phyloP scores from a whole-genome alignment of 2,797 vertebrate genomes.

The Octomys mimax region DNA sequence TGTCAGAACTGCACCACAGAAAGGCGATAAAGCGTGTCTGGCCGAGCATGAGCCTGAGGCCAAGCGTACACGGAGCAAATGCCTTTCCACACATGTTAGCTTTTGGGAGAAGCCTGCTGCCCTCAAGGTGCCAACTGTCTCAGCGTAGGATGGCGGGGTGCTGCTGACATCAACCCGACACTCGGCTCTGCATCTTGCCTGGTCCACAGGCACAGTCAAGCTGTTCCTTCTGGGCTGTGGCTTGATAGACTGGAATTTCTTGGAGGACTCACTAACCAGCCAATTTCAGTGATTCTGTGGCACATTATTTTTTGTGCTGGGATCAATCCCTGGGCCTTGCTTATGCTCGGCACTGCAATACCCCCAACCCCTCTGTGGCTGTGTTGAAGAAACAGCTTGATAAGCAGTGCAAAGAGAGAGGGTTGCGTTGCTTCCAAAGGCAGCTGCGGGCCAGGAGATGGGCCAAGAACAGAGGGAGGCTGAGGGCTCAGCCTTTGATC shows the following conservation, averaged over 20 bases:
- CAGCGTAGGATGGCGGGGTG: background rate
- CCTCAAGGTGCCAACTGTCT: background rate
- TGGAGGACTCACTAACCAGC: background rate
- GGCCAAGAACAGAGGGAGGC: background rate
- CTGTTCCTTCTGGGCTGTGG: background rate
- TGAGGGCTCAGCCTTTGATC: background rate
- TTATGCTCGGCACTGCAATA: background rate
- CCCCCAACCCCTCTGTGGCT: background rate
- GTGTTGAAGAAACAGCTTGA: slow-evolving; percentile 21
- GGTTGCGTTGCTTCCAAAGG: slow-evolving; percentile 38
- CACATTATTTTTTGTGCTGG: background rate
- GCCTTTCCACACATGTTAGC: background rate
- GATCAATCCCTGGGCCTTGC: background rate
- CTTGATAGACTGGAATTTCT: background rate
- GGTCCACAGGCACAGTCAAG: background rate
- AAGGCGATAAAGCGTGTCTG: background rate
- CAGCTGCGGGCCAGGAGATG: background rate
- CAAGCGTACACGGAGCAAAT: rapidly evolving
- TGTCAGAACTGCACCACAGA: background rate
- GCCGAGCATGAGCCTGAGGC: background rate
- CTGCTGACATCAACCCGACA: background rate
- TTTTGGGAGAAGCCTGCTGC: background rate
- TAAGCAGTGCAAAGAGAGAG: background rate
- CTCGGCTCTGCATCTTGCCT: background rate
- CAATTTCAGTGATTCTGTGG: background rate